Evolutionary conservation across 2,797 vertebrate species (phyloP).

Genomic region (Poecilia wingei): DNA sequence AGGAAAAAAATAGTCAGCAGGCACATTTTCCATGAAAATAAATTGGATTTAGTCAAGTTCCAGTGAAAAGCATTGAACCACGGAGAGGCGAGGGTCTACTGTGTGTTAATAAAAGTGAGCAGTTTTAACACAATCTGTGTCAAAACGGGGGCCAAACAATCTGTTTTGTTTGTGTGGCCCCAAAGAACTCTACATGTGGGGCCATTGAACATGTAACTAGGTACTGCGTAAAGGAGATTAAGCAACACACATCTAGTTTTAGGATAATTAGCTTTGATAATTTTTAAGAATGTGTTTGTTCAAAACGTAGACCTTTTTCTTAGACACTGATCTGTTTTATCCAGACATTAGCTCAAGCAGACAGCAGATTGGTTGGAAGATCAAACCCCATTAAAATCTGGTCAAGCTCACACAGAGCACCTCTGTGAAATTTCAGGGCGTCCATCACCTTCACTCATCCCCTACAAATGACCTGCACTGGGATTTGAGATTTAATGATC

Average conservation of each 20-base stretch:
- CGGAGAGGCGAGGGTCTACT: no score
- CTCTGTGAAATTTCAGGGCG: conserved; percentile 15
- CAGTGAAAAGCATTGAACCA: background rate
- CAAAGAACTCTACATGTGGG: background rate
- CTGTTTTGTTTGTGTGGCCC: background rate
- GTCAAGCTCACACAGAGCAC: conserved; percentile 1
- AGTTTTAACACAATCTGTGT: background rate
- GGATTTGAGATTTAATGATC: conserved; percentile 42
- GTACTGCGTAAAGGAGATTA: background rate
- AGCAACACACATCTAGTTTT: background rate
- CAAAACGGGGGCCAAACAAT: background rate
- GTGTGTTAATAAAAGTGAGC: background rate
- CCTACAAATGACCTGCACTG: conserved; percentile 18
- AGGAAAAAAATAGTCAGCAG: background rate
- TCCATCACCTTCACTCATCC: conserved; percentile 12
- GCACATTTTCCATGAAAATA: background rate
- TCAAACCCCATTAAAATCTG: conserved; percentile 1
- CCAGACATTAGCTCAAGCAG: background rate
- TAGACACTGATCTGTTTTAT: background rate
- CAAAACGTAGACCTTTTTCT: background rate
- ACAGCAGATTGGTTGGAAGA: background rate
- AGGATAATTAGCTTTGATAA: background rate
- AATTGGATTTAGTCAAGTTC: background rate
- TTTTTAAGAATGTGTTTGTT: background rate
- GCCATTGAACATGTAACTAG: background rate